Evolutionary conservation across 2,113 vertebrate genomes (phyloP), one percentile per base, ranked within the genome.

Genomic region (Lepidothrix coronata): DNA sequence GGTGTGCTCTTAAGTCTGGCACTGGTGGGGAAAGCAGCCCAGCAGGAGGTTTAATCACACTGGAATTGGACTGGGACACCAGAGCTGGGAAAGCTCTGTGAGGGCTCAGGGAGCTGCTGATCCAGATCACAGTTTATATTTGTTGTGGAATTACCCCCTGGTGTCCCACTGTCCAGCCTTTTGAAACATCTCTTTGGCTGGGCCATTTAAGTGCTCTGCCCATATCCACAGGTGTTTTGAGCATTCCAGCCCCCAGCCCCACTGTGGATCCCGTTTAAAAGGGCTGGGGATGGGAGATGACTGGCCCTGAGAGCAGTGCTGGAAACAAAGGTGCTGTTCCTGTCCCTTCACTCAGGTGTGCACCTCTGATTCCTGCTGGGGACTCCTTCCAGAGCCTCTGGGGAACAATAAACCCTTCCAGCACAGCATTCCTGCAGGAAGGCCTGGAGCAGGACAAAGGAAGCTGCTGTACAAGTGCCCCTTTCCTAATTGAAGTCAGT

Each of bases 181-280:
- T 54, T 67, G 27, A 39, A 68, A 9, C 6, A 20, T 22, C 28
- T 44, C 0, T n/a, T 54, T 62, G 75, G 15, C 54, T 14, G 28
- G 76, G 35, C 28, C 7, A 0, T 70, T 46, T 18, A 37, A 4
- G 5, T 37, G 67, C n/a, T 43, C 24, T 62, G 15, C 68, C 27
- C 63, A 6, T 0, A 0, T 14, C 70, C 76, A 3, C 4, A 0
- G 0, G 5, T 37, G 92, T 79, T 57, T 31, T 14, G 35, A 75
- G 22, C 6, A 0, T 48, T 70, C 65, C 24, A 70, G 61, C 28
- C 33, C 4, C 70, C 19, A n/a, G 5, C 51, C 33, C 81, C 12
- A 0, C 57, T 35, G 28, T 6, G 48, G 35, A 11, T 31, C 43
- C 41, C 14, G 14, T 5, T 2, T 68, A 70, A 49, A 24, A 19